Percentiles rank a stretch among this genome's conserved stretches.
Evolutionary conservation across 2,888 invertebrate species (phyloP).

Genomic region (Scaptomyza cyrtandrae): DNA sequence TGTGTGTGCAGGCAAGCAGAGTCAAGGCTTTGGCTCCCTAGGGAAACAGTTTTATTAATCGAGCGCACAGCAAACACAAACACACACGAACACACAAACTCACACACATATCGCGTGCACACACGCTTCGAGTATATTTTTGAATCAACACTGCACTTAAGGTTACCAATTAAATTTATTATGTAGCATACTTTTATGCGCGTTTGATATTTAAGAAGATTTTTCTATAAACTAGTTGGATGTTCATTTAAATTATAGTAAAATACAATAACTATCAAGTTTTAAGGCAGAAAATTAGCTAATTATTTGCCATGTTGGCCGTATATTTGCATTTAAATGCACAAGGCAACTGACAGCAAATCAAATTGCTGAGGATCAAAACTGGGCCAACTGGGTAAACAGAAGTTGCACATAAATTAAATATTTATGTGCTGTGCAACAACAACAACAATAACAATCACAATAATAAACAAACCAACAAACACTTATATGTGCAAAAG

Average conservation of each 20-base stretch:
- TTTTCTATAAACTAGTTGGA: not conserved
- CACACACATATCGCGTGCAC: slow-evolving; percentile 14
- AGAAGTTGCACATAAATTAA: slow-evolving; percentile 72
- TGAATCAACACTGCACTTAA: slow-evolving; percentile 51
- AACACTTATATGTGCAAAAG: slow-evolving; percentile 50
- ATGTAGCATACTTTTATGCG: slow-evolving; percentile 22
- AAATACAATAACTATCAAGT: not conserved
- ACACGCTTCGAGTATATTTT: slow-evolving; percentile 13
- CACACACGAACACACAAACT: not conserved
- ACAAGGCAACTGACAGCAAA: slow-evolving; percentile 36
- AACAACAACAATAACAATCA: slow-evolving; percentile 23
- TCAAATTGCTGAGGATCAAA: slow-evolving; percentile 41
- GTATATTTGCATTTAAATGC: slow-evolving; percentile 57
- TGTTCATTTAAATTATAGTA: slow-evolving; percentile 1
- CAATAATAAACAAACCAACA: slow-evolving; percentile 50
- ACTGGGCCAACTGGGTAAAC: slow-evolving; percentile 49
- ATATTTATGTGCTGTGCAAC: slow-evolving; percentile 62
- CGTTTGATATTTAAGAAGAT: not conserved
- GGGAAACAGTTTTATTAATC: slow-evolving; percentile 20
- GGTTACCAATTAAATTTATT: slow-evolving; percentile 59
- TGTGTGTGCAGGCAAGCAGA: not conserved
- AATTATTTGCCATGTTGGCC: slow-evolving; percentile 47
- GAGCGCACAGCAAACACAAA: not conserved
- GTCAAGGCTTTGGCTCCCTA: slow-evolving; percentile 10
- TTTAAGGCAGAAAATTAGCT: slow-evolving; percentile 39